A percentile compares a stretch with the other conserved stretches of the same genome.
These are phyloP conservation scores for Okamejei kenojei DNA, from an alignment of 2,797 vertebrate species.

Conservation along the genomic window DNA sequence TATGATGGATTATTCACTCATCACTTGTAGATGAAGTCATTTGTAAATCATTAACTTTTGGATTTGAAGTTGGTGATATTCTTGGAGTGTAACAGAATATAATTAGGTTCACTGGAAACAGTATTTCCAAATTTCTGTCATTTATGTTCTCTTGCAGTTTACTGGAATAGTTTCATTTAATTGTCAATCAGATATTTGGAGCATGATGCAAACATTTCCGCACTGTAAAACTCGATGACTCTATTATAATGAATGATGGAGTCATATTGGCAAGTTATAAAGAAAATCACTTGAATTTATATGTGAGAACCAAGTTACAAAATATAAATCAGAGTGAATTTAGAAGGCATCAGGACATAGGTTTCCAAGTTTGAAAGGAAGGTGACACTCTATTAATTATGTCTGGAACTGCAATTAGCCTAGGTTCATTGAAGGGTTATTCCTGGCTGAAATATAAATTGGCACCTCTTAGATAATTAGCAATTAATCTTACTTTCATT, in stretches of 20 bases:
- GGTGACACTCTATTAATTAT: not conserved
- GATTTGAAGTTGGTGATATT: too few species aligned
- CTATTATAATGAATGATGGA: not conserved
- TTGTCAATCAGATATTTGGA: not conserved
- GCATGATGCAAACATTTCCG: not conserved
- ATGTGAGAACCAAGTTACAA: not conserved
- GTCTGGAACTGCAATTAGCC: not conserved
- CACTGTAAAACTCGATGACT: too few species aligned
- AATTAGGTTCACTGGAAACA: not conserved
- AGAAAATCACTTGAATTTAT: not conserved
- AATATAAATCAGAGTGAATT: not conserved
- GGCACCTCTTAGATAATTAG: not conserved
- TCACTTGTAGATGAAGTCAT: too few species aligned
- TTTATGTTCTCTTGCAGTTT: not conserved
- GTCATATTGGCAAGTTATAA: not conserved
- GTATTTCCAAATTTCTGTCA: not conserved
- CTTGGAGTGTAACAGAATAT: not conserved
- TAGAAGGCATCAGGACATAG: not conserved
- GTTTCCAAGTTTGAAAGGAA: slow-evolving; percentile 1
- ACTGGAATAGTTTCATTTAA: not conserved
- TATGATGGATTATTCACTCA: too few species aligned
- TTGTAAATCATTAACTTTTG: too few species aligned
- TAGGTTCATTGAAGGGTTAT: not conserved
- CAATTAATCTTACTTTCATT: not conserved
- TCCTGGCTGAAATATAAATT: slow-evolving; percentile 24